phyloP scores from a whole-genome alignment of 92 coral and sea anemone species.

The Virgularia gustaviana region DNA sequence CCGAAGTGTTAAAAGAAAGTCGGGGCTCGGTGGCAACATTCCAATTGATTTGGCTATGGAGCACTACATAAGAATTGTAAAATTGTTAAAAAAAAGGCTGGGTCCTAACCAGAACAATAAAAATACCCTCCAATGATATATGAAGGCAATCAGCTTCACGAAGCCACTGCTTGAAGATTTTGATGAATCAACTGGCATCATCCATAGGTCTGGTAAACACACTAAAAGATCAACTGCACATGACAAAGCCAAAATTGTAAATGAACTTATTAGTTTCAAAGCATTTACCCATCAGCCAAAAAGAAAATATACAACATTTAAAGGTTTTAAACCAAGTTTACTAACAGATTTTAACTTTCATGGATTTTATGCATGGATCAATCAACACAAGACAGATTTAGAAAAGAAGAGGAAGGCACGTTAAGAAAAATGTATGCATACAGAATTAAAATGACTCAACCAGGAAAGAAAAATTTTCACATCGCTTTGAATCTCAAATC shows the following conservation, averaged over 20 bases:
- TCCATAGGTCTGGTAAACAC: slow-evolving; percentile 51
- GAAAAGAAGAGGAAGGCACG: slow-evolving; percentile 1
- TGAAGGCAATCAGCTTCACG: background rate
- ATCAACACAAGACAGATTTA: slow-evolving; percentile 24
- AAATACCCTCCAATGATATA: slow-evolving; percentile 21
- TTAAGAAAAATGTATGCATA: no score
- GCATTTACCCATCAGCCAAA: background rate
- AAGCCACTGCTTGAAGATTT: slow-evolving; percentile 32
- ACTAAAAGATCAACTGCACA: slow-evolving; percentile 17
- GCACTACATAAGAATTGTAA: slow-evolving; percentile 32
- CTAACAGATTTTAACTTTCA: slow-evolving; percentile 25
- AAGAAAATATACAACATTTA: slow-evolving; percentile 12
- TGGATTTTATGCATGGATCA: slow-evolving; percentile 24
- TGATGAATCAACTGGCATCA: slow-evolving; percentile 30
- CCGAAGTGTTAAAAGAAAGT: slow-evolving; percentile 25
- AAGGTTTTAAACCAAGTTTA: slow-evolving; percentile 4
- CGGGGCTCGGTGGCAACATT: slow-evolving; percentile 33
- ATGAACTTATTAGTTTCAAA: slow-evolving; percentile 3
- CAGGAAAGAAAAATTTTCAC: no score
- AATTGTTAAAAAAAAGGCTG: slow-evolving; percentile 33
- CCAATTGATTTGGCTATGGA: slow-evolving; percentile 41
- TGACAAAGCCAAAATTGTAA: slow-evolving; percentile 23
- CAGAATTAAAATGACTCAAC: no score
- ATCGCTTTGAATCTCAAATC: no score
- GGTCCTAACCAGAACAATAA: slow-evolving; percentile 24